A percentile compares a stretch with the other conserved stretches of the same genome.
Conservation (phyloP, 1,140 invertebrate species). For the Melitaea cinxia region DNA sequence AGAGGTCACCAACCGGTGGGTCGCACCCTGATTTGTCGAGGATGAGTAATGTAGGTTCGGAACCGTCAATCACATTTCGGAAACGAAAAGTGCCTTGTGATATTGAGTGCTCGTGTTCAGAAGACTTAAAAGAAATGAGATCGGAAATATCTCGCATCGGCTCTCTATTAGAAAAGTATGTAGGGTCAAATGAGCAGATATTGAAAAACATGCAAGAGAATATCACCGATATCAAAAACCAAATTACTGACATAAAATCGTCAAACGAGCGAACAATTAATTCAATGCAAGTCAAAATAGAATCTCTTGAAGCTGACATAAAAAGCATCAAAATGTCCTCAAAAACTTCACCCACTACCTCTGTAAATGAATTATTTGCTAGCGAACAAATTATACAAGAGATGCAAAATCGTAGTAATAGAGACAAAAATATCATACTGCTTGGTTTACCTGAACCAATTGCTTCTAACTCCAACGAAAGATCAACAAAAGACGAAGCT, state of each 20-base stretch:
- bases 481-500: no score
- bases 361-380: not conserved
- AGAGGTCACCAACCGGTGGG: no score
- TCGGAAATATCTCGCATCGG: conserved; percentile 32
- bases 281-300: not conserved
- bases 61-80: no score
- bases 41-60: no score
- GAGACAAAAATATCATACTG: conserved; percentile 19
- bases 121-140: no score
- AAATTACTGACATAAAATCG: conserved; percentile 10
- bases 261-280: conserved; percentile 8
- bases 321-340: not conserved
- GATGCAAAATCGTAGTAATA: conserved; percentile 14
- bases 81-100: no score
- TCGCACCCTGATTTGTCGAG: no score
- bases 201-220: conserved; percentile 17
- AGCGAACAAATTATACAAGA: conserved; percentile 15
- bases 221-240: conserved; percentile 3
- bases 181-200: conserved; percentile 24
- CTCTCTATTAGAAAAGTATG: conserved; percentile 32
- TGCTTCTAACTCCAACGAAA: not conserved
- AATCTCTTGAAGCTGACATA: not conserved
- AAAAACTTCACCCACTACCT: not conserved
- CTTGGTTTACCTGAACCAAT: conserved; percentile 3
- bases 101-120: no score